Conservation (phyloP, 1,140 invertebrate species). For the Octopus sinensis region DNA sequence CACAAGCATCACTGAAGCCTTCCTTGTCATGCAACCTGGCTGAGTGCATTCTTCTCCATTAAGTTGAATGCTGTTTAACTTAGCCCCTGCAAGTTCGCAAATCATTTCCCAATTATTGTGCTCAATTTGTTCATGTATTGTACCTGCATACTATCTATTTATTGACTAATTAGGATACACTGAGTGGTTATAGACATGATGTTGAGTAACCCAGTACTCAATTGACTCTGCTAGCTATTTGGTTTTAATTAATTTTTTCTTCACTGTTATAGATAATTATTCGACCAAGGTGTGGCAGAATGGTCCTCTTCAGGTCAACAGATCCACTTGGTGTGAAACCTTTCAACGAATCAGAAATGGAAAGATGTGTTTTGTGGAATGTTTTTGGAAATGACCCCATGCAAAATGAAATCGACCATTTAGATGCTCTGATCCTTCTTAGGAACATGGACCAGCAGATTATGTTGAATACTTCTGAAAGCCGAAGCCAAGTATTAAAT, state of each 20-base stretch:
- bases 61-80: too few relatives aligned
- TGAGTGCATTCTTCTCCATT: too few relatives aligned
- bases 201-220: not conserved
- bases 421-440: constrained; percentile 27
- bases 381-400: constrained; percentile 25
- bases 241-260: not conserved
- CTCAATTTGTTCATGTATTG: constrained; percentile 29
- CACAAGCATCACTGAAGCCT: too few relatives aligned
- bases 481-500: constrained; percentile 25
- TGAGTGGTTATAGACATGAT: constrained; percentile 28
- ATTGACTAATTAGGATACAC: constrained; percentile 53
- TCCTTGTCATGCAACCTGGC: too few relatives aligned
- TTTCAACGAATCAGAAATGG: constrained; percentile 55
- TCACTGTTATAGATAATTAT: constrained; percentile 45
- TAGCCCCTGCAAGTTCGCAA: too few relatives aligned
- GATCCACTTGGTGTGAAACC: constrained; percentile 63
- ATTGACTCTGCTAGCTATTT: too few relatives aligned
- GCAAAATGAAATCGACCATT: constrained; percentile 29
- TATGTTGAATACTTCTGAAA: constrained; percentile 8
- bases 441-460: constrained; percentile 30
- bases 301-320: constrained; percentile 65
- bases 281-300: constrained; percentile 61
- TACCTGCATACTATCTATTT: constrained; percentile 66
- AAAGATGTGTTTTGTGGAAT: constrained; percentile 61
- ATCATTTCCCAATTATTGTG: not conserved